Evolutionary conservation across 2,888 invertebrate species (phyloP).

Genomic region (Branchipolynoe longqiensis): DNA sequence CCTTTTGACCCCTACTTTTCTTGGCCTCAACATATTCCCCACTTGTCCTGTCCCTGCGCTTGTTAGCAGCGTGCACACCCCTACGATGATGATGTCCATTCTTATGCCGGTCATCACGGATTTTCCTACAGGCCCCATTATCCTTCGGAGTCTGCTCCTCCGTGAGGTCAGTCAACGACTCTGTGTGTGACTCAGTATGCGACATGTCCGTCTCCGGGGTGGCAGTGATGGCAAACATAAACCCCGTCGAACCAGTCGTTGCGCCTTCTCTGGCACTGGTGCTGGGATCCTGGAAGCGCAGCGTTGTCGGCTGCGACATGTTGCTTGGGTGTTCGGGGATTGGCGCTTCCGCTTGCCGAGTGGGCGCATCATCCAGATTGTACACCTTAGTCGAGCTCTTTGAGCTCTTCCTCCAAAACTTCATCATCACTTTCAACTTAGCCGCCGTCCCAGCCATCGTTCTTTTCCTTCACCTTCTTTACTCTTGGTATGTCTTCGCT

Average conservation of each 20-base stretch:
- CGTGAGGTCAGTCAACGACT: not conserved
- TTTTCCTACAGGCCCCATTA: not conserved
- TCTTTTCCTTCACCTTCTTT: not conserved
- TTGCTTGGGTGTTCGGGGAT: not conserved
- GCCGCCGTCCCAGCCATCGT: constrained; percentile 27
- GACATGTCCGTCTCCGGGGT: no score
- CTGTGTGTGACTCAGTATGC: constrained; percentile 6
- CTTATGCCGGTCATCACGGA: not conserved
- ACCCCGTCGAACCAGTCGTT: not conserved
- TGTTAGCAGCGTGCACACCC: no score
- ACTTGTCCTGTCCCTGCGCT: no score
- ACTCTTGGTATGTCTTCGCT: no score
- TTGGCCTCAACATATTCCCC: no score
- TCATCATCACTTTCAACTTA: constrained; percentile 47
- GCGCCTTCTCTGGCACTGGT: no score
- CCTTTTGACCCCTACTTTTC: no score
- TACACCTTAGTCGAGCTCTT: constrained; percentile 33
- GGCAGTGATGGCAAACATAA: constrained; percentile 52
- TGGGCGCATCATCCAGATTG: not conserved
- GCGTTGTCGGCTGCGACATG: no score
- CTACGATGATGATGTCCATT: no score
- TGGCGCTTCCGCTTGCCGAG: not conserved
- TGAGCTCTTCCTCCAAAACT: constrained; percentile 49
- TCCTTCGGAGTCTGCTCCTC: not conserved
- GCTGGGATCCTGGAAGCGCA: no score